These are phyloP conservation scores for Piliocolobus tephrosceles DNA, from an alignment of 2,113 vertebrate genomes.

Conservation along the genomic window DNA sequence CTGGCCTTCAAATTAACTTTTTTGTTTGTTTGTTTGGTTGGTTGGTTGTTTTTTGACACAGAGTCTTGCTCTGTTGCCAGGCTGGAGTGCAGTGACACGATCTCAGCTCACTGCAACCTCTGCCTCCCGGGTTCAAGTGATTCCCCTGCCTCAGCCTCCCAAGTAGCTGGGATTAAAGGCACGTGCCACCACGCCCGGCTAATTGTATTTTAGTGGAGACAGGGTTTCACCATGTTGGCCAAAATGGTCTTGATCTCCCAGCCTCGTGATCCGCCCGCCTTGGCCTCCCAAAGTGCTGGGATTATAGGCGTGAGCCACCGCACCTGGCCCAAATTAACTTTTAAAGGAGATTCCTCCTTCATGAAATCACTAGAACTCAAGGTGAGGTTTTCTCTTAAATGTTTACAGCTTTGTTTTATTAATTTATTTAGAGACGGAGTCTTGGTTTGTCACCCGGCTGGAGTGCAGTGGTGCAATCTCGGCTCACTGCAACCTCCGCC, in stretches of 20 bases:
- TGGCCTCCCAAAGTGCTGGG: neutral
- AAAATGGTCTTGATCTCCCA: neutral
- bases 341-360: neutral
- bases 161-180: neutral
- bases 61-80: neutral
- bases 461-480: too few relatives aligned
- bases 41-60: neutral
- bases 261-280: neutral
- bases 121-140: neutral
- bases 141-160: neutral
- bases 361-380: slow-evolving; percentile 18
- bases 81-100: neutral
- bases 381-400: neutral
- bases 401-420: slow-evolving; percentile 14
- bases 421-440: too few relatives aligned
- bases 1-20: neutral
- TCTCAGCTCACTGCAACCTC: neutral
- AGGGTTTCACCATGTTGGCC: neutral
- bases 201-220: neutral
- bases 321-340: neutral
- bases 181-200: rapidly evolving
- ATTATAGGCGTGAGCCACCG: neutral
- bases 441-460: too few relatives aligned
- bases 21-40: too few relatives aligned
- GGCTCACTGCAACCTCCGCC: too few relatives aligned